A percentile compares a stretch with the other conserved stretches of the same genome.
These are phyloP conservation scores for Diachrysia chrysitis DNA, from an alignment of 2,888 invertebrate genomes.

Conservation along the genomic window DNA sequence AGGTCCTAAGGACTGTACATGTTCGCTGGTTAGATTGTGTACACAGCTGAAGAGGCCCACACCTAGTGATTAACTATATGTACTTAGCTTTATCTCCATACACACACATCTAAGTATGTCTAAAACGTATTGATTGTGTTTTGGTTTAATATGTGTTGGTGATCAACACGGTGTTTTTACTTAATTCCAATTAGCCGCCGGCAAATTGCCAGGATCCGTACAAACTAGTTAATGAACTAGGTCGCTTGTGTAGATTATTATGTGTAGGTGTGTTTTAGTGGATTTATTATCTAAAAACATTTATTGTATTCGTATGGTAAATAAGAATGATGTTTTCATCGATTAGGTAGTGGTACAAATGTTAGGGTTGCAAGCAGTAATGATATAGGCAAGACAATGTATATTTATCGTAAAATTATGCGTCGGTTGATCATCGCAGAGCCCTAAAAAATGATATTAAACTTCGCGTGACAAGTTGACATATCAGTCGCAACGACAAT, in stretches of 20 bases:
- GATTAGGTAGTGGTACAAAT: background rate
- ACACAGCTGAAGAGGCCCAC: constrained; percentile 31
- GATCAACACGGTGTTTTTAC: constrained; percentile 49
- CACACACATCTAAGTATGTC: background rate
- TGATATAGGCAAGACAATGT: background rate
- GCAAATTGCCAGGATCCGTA: constrained; percentile 41
- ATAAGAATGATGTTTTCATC: background rate
- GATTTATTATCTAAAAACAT: background rate
- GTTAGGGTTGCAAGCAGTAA: too few species aligned
- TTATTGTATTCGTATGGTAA: background rate
- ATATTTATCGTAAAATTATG: constrained; percentile 2
- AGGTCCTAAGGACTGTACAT: constrained; percentile 24
- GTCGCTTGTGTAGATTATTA: constrained; percentile 33
- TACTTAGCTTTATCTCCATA: constrained; percentile 8
- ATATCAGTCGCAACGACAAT: background rate
- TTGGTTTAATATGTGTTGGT: constrained; percentile 29
- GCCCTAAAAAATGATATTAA: background rate
- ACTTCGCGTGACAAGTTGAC: constrained; percentile 3
- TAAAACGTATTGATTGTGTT: constrained; percentile 12
- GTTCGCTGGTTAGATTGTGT: constrained; percentile 33
- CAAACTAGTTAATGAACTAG: constrained; percentile 48
- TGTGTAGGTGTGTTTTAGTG: constrained; percentile 9
- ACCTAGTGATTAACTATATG: constrained; percentile 13
- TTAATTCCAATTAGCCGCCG: constrained; percentile 40
- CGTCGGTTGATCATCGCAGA: background rate